A percentile compares a stretch with the other conserved stretches of the same genome.
Evolutionary conservation across 2,888 invertebrate species (phyloP).

Genomic region (Acleris literana): DNA sequence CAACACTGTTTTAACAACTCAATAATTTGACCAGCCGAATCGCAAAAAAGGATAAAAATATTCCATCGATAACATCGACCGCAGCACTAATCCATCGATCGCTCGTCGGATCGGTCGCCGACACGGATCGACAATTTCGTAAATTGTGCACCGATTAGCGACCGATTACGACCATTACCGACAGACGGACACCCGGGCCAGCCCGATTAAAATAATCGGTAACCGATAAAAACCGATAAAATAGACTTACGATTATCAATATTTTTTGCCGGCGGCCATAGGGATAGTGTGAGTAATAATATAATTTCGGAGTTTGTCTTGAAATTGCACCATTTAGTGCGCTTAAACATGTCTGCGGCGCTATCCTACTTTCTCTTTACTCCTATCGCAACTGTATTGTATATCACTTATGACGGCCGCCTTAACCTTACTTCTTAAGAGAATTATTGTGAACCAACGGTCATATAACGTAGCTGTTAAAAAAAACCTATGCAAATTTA

Average conservation of each 20-base stretch:
- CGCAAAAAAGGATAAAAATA: conserved; percentile 30
- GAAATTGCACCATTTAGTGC: conserved; percentile 27
- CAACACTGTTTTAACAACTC: conserved; percentile 32
- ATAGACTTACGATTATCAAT: conserved; percentile 65
- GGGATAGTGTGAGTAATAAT: conserved; percentile 50
- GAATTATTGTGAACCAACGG: too few relatives aligned
- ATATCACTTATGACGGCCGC: too few relatives aligned
- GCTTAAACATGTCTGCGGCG: not conserved
- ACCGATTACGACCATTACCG: conserved; percentile 81
- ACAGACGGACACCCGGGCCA: conserved; percentile 79
- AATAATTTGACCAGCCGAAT: conserved; percentile 24
- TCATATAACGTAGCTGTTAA: too few relatives aligned
- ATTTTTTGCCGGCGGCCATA: conserved; percentile 55
- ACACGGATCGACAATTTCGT: conserved; percentile 82
- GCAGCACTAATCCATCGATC: conserved; percentile 65
- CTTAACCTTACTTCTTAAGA: too few relatives aligned
- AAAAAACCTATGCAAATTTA: too few relatives aligned
- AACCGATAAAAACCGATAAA: conserved; percentile 80
- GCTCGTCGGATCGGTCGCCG: conserved; percentile 74
- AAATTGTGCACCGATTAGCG: conserved; percentile 83
- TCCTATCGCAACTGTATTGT: not conserved
- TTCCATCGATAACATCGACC: conserved; percentile 54
- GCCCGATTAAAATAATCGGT: conserved; percentile 82
- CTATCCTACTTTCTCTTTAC: not conserved
- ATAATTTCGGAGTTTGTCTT: conserved; percentile 43